phyloP scores from a whole-genome alignment of 2,113 vertebrate genomes.

The Nesospiza acunhae region DNA sequence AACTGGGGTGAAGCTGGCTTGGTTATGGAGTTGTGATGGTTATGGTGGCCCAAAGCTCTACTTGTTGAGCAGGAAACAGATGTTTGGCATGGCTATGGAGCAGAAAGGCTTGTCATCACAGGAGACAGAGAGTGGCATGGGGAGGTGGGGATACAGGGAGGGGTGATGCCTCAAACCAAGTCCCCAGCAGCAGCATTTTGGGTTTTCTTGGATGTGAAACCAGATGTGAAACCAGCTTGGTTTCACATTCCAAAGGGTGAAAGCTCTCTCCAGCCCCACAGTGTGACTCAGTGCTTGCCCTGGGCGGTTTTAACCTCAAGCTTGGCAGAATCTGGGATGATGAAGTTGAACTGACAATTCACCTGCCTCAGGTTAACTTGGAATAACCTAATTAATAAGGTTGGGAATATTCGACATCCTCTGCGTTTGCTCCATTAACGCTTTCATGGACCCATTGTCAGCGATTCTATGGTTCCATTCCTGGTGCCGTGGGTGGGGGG shows the following conservation, averaged over 20 bases:
- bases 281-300: not conserved
- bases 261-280: not conserved
- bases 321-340: not conserved
- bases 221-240: not conserved
- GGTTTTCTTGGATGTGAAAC: not conserved
- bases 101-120: not conserved
- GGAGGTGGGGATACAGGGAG: not conserved
- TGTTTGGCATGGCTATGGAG: not conserved
- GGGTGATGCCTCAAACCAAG: too few species aligned
- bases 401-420: not conserved
- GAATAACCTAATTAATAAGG: not conserved
- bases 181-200: not conserved
- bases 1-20: not conserved
- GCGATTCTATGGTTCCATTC: not conserved
- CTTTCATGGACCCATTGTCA: not conserved
- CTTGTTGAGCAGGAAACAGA: not conserved
- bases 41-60: not conserved
- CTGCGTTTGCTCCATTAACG: not conserved
- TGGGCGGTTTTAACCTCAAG: not conserved
- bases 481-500: not conserved
- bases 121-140: not conserved
- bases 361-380: not conserved
- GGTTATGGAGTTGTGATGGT: not conserved
- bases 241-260: not conserved
- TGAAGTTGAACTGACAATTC: not conserved